Conservation (phyloP, 2,888 invertebrate species). For the Ditylenchus weischeri region DNA sequence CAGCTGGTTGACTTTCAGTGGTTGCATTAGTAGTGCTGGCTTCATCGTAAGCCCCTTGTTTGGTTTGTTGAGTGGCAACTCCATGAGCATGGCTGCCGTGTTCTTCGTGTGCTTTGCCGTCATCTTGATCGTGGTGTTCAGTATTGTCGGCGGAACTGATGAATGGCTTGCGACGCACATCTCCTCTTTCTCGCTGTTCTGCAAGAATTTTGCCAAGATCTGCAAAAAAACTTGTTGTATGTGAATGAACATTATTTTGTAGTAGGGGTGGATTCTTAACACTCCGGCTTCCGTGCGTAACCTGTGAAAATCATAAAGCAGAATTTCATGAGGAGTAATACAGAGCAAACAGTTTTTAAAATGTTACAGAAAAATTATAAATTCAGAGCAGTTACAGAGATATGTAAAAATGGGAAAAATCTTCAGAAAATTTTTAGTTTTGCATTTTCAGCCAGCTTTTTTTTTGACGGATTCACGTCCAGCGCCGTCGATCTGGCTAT, state of each 20-base stretch:
- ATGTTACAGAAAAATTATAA: no score
- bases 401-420: no score
- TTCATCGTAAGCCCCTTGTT: neutral
- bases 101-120: slow-evolving; percentile 18
- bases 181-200: slow-evolving; percentile 27
- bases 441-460: no score
- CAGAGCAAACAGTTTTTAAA: no score
- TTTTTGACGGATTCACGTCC: no score
- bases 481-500: no score
- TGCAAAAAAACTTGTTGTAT: neutral
- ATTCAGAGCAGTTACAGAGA: no score
- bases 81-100: slow-evolving; percentile 18
- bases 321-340: no score
- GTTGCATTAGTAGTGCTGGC: neutral
- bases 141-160: slow-evolving; percentile 21
- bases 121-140: slow-evolving; percentile 20
- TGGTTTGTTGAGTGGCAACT: slow-evolving; percentile 1
- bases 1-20: slow-evolving; percentile 7
- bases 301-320: no score
- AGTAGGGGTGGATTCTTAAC: neutral
- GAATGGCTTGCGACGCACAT: slow-evolving; percentile 37
- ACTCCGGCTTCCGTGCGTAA: no score
- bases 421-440: no score
- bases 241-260: no score
- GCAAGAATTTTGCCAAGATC: slow-evolving; percentile 17